Base-by-base conservation (phyloP, 2,113 vertebrate species). In the Poeciliopsis turrubarensis region DNA sequence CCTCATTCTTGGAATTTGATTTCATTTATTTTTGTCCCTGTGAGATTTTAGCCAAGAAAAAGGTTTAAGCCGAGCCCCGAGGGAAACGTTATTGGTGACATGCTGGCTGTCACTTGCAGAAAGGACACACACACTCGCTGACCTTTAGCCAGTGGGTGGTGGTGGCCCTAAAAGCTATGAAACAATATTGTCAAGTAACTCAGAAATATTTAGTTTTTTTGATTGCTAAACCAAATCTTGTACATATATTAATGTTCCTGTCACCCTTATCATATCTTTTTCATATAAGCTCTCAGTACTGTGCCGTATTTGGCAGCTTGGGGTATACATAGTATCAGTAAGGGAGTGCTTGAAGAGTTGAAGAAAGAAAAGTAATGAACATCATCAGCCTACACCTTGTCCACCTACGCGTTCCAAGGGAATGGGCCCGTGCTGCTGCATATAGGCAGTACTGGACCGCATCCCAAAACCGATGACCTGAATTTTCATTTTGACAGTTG, bases 351-450 rank as follows among this genome's bases (percentile, higher is more conserved):
- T 83, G 79, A 83, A 85, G 72, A 84, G 79, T 80, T 6, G 63
- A 81, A 72, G 81, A 90, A 75, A 86, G 83, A 71, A 90, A 86
- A 89, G 90, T 90, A 90, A 87, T 90, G 87, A 92, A 90, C 86
- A 90, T 87, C 86, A 90, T 84, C 83, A 89, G 86, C 89, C 89
- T 88, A 89, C 91, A 92, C 90, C 86, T 89, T 88, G 86, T 91
- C 89, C 89, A 77, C 91, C 92, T 88, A 86, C 92, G 62, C 91
- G 68, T 84, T 81, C 72, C 75, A 70, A 79, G 75, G 82, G 75
- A 89, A 75, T 12, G 22, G 77, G 80, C 87, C 87, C 84, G 82
- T 81, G 84, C 65, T 81, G 84, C 65, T 72, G 87, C 76, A n/a
- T 81, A 89, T 78, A 84, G 81, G 79, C 82, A 71, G 83, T 84